Conservation (phyloP, 23 tunicate species). For the Trididemnum clinides region DNA sequence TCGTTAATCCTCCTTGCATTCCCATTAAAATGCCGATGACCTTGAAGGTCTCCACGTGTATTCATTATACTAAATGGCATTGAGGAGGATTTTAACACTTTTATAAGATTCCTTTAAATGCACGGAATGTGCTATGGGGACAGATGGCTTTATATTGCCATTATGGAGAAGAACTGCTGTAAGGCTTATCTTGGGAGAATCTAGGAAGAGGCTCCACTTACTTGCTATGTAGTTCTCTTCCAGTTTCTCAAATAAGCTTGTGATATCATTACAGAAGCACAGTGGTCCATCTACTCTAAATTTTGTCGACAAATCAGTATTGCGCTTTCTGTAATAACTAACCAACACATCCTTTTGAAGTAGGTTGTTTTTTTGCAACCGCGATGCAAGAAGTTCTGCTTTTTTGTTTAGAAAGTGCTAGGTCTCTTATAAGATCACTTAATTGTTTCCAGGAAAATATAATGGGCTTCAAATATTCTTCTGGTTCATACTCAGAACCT, state of each 20-base stretch:
- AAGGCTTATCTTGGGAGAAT: conserved; percentile 42
- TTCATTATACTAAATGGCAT: conserved; percentile 21
- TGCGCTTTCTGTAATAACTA: conserved; percentile 35
- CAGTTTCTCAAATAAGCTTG: conserved; percentile 18
- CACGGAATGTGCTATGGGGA: conserved; percentile 15
- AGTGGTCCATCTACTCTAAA: conserved; percentile 41
- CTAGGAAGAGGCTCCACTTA: conserved; percentile 39
- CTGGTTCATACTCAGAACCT: conserved; percentile 23
- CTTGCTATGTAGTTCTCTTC: conserved; percentile 31
- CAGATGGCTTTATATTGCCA: conserved; percentile 36
- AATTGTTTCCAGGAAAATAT: conserved; percentile 16
- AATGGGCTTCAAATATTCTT: conserved; percentile 23
- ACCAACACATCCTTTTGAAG: conserved; percentile 13
- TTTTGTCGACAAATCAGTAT: conserved; percentile 11
- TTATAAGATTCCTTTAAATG: conserved; percentile 32
- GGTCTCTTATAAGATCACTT: conserved; percentile 34
- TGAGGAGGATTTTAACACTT: conserved; percentile 33
- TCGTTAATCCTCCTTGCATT: conserved; percentile 35
- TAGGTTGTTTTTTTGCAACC: conserved; percentile 14
- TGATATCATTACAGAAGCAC: conserved; percentile 29
- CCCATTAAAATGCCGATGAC: conserved; percentile 28
- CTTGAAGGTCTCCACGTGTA: conserved; percentile 38
- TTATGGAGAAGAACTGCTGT: conserved; percentile 39
- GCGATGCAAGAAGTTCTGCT: conserved; percentile 32
- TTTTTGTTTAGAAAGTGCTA: conserved; percentile 34